Evolutionary conservation across 2,888 invertebrate genomes (phyloP), one percentile per base, ranked within the genome.

Genomic region (Drosophila pseudotakahashii): DNA sequence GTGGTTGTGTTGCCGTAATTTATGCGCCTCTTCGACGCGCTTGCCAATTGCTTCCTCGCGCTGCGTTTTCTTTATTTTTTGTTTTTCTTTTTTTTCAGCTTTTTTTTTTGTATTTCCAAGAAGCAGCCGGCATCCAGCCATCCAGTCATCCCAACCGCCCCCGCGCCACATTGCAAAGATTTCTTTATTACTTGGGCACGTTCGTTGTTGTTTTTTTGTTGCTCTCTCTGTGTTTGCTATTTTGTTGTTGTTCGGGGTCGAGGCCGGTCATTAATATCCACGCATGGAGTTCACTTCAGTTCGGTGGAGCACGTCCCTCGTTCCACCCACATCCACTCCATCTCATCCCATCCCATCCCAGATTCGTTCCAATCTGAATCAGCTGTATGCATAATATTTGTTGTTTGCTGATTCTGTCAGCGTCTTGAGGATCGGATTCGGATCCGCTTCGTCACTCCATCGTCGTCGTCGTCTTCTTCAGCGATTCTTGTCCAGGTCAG

Each of bases 181-280:
- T 88, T 88, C 88, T 86, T 86, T 85, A 85, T 88, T 82, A 87
- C 88, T 87, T 88, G 79, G 81, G 84, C 81, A 78, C 81, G 79
- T 80, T 81, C 79, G 70, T 69, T 42, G 54, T 19, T 26, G 5
- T 26, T 26, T 23, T 23, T 23, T 23, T 2, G 2, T 23, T n/a
- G n/a, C 4, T 23, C 3, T 23, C 3, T 4, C 3, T 26, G 26
- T 26, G 26, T 26, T 26, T 54, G 14, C 41, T 50, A 26, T 55
- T 30, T 34, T 54, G 71, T 48, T 52, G 19, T 52, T 53, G 58
- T 39, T 63, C 76, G 85, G 82, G 89, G 89, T 89, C 89, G 89
- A 89, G 89, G 89, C 89, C 89, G 89, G 89, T 89, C 88, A 80
- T 89, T 89, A 87, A 86, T 89, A 84, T 82, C 75, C 73, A 77